Percentiles rank a stretch among this genome's conserved stretches.
These are phyloP conservation scores for Odobenus rosmarus DNA, from an alignment of 2,113 vertebrate species.

Conservation along the genomic window DNA sequence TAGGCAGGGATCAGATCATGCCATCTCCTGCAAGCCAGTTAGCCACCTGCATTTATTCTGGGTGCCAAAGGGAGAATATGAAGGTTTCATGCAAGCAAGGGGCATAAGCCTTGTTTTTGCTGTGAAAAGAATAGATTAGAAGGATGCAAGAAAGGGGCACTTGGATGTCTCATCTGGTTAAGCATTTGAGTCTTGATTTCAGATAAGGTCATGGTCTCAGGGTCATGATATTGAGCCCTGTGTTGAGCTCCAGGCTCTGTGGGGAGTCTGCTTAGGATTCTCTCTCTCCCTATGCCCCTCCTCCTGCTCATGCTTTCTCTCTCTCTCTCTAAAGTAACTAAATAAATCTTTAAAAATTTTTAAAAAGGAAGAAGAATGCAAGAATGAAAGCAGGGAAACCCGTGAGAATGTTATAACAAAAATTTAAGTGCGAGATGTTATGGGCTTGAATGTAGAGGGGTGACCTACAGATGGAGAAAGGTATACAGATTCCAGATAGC, in stretches of 20 bases:
- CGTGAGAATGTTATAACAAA: background rate
- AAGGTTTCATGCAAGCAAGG: background rate
- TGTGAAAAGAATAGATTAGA: background rate
- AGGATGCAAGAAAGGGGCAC: background rate
- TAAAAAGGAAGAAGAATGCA: background rate
- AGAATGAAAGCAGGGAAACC: background rate
- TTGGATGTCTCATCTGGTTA: background rate
- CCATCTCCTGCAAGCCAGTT: background rate
- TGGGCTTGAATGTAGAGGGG: background rate
- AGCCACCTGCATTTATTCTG: background rate
- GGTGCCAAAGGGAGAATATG: background rate
- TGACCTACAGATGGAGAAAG: background rate
- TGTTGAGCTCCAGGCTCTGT: background rate
- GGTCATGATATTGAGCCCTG: background rate
- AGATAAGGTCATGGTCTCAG: background rate
- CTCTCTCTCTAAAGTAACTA: background rate
- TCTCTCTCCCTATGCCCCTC: background rate
- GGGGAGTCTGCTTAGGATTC: background rate
- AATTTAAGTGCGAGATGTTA: background rate
- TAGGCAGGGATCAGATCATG: background rate
- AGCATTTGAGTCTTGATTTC: background rate
- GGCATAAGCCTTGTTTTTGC: background rate
- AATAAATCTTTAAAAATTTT: background rate
- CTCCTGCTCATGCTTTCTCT: background rate
- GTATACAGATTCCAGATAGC: background rate